phyloP scores from a whole-genome alignment of 2,113 vertebrate genomes.

The Dipodomys merriami region DNA sequence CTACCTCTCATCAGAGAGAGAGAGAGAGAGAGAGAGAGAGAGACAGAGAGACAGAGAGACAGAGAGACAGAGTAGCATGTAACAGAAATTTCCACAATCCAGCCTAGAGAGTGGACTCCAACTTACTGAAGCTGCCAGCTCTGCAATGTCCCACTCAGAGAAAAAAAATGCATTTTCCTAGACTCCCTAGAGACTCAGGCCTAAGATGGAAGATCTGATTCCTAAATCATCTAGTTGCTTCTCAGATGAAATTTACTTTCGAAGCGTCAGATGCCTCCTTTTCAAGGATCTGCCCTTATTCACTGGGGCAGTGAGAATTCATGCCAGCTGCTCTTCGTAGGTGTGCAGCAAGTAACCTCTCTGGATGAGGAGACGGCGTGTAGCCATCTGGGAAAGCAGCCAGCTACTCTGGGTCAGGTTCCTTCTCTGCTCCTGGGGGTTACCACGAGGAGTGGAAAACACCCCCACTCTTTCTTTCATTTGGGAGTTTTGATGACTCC shows the following conservation, averaged over 20 bases:
- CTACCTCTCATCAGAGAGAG: neutral
- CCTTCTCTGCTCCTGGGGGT: neutral
- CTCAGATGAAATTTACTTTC: slow-evolving; percentile 32
- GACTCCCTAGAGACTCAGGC: neutral
- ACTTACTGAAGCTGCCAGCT: neutral
- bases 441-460: neutral
- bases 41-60: neutral
- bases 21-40: neutral
- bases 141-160: neutral
- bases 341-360: neutral
- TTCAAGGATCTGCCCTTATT: slow-evolving; percentile 33
- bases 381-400: neutral
- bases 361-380: neutral
- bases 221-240: slow-evolving; percentile 45
- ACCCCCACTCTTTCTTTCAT: neutral
- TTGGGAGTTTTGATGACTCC: neutral
- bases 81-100: neutral
- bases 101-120: neutral
- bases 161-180: neutral
- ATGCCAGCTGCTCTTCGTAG: neutral
- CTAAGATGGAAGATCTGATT: slow-evolving; percentile 46
- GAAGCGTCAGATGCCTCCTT: slow-evolving; percentile 41
- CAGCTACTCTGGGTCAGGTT: neutral
- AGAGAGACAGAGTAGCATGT: neutral
- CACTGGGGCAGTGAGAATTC: neutral